These are phyloP conservation scores for Tetranychus truncatus DNA, from an alignment of 2,888 invertebrate genomes.

Conservation along the genomic window DNA sequence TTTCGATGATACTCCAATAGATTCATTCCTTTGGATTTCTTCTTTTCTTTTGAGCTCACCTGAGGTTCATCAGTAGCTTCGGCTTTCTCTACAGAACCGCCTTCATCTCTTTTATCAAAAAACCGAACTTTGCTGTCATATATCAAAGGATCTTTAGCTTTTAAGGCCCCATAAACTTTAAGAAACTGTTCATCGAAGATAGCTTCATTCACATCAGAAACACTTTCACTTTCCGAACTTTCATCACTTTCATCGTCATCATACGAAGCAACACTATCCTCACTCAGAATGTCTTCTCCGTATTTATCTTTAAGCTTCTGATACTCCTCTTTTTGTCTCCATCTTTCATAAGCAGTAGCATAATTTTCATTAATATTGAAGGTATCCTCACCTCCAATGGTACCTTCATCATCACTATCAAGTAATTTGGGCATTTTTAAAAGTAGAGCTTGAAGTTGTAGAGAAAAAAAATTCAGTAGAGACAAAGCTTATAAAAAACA, in stretches of 20 bases:
- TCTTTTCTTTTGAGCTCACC: conserved; percentile 25
- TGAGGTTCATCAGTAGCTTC: conserved; percentile 15
- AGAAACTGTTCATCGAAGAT: conserved; percentile 61
- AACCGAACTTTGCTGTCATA: conserved; percentile 57
- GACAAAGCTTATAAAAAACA: too few relatives aligned
- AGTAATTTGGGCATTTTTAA: background rate
- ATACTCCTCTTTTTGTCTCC: conserved; percentile 67
- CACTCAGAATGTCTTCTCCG: conserved; percentile 40
- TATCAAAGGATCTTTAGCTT: conserved; percentile 69
- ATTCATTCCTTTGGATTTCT: conserved; percentile 42
- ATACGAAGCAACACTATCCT: background rate
- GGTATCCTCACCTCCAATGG: background rate
- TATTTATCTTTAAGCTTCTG: conserved; percentile 53
- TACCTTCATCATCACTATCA: background rate
- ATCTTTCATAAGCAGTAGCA: conserved; percentile 61
- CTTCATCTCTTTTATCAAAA: conserved; percentile 36
- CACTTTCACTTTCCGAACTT: conserved; percentile 40
- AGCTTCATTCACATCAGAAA: conserved; percentile 22
- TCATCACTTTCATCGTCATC: conserved; percentile 34
- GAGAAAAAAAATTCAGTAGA: too few relatives aligned
- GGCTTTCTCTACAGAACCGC: conserved; percentile 20
- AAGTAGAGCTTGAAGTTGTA: background rate
- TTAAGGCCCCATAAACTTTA: conserved; percentile 61
- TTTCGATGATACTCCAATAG: conserved; percentile 62
- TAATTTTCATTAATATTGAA: conserved; percentile 56